Evolutionary conservation across 1,140 invertebrate species (phyloP).

Genomic region (Cotesia vestalis): DNA sequence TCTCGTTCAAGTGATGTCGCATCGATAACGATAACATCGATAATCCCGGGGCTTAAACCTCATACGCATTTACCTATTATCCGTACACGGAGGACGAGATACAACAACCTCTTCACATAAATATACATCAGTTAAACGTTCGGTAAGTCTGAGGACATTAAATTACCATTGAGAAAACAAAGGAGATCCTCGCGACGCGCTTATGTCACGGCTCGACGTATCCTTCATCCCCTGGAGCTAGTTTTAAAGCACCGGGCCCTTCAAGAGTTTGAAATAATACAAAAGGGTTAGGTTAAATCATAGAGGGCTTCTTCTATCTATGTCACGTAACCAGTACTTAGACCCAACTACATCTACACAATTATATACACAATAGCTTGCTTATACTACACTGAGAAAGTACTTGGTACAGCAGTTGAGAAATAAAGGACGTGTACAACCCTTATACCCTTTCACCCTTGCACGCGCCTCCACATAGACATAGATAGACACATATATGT

Average conservation of each 20-base stretch:
- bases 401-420: background rate
- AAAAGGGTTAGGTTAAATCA: background rate
- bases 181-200: slow-evolving; percentile 15
- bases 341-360: background rate
- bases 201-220: no score
- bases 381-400: no score
- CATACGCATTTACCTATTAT: slow-evolving; percentile 33
- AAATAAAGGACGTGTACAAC: slow-evolving; percentile 1
- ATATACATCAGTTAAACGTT: slow-evolving; percentile 36
- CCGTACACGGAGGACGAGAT: background rate
- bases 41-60: slow-evolving; percentile 38
- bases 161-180: slow-evolving; percentile 51
- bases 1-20: slow-evolving; percentile 30
- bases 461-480: slow-evolving; percentile 4
- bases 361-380: no score
- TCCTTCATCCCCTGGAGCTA: background rate
- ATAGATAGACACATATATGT: background rate
- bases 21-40: slow-evolving; percentile 41
- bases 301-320: background rate
- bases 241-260: background rate
- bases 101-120: background rate
- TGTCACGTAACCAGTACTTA: slow-evolving; percentile 6
- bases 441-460: background rate
- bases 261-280: background rate
- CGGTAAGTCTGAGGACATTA: slow-evolving; percentile 34